Conservation (phyloP, 2,797 vertebrate species). For the Holocentrus rufus region DNA sequence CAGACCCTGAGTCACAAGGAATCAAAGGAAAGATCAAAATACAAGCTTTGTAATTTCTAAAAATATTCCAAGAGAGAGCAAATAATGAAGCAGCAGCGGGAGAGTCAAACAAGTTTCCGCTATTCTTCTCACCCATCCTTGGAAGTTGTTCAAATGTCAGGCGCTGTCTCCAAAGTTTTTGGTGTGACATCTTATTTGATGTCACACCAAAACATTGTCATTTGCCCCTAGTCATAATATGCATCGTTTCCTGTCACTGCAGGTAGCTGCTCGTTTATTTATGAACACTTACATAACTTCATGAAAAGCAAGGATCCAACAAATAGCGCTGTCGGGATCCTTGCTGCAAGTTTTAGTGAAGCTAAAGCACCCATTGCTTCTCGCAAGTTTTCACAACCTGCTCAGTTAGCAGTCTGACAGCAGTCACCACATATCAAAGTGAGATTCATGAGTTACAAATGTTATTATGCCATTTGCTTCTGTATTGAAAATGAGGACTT, state of each 20-base stretch:
- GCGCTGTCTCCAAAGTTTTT: conserved; percentile 43
- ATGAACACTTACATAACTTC: conserved; percentile 13
- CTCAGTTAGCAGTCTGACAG: neutral
- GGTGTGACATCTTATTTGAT: conserved; percentile 31
- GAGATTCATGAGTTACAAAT: neutral
- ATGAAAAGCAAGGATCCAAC: neutral
- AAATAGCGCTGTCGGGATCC: conserved; percentile 2
- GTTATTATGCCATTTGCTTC: neutral
- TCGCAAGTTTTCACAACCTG: conserved; percentile 7
- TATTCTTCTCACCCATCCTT: conserved; percentile 40
- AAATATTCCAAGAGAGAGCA: conserved; percentile 46
- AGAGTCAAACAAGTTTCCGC: conserved; percentile 41
- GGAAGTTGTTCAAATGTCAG: conserved; percentile 38
- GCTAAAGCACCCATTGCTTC: neutral
- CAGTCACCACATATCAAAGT: neutral
- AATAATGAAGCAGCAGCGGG: conserved; percentile 64
- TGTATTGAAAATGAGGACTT: conserved; percentile 7
- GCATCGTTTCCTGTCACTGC: conserved; percentile 9
- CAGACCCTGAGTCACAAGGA: conserved; percentile 38
- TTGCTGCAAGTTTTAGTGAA: neutral
- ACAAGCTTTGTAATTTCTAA: conserved; percentile 55
- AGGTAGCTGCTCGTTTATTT: neutral
- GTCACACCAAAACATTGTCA: neutral
- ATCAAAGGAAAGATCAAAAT: conserved; percentile 47
- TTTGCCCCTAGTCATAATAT: conserved; percentile 28